These are phyloP conservation scores for Babylonia areolata DNA, from an alignment of 1,140 invertebrate genomes.

Conservation along the genomic window DNA sequence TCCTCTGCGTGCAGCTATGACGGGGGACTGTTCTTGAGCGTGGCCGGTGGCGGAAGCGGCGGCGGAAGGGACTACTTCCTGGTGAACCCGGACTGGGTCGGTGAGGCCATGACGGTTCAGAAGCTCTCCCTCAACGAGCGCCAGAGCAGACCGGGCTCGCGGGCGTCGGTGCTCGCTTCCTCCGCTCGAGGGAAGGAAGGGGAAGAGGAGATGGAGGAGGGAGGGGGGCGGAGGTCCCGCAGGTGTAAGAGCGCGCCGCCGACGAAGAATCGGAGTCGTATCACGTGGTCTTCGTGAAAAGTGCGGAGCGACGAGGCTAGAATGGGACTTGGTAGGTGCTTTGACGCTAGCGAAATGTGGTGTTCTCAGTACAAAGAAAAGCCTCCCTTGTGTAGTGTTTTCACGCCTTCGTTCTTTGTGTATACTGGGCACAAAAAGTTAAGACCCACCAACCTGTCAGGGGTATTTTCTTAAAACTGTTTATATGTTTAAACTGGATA, in stretches of 20 bases:
- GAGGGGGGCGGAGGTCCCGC: background rate
- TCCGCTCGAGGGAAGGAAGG: background rate
- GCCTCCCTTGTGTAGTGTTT: too few species aligned
- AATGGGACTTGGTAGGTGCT: too few species aligned
- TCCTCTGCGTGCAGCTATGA: conserved; percentile 50
- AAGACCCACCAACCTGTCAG: too few species aligned
- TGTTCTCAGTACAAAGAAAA: too few species aligned
- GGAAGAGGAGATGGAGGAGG: background rate
- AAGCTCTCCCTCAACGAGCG: conserved; percentile 39
- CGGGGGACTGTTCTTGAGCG: conserved; percentile 49
- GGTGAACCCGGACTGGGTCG: conserved; percentile 70
- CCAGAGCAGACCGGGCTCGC: background rate
- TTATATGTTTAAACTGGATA: too few species aligned
- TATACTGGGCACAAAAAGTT: too few species aligned
- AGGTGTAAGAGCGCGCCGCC: conserved; percentile 43
- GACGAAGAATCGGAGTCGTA: conserved; percentile 40
- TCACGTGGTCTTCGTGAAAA: conserved; percentile 36
- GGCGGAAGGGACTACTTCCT: conserved; percentile 57
- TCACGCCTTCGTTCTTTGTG: too few species aligned
- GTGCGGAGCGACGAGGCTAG: too few species aligned
- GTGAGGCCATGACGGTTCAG: conserved; percentile 61
- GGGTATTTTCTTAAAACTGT: too few species aligned
- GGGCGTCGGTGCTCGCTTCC: conserved; percentile 12
- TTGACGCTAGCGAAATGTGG: too few species aligned
- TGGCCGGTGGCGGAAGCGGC: conserved; percentile 17